phyloP scores from a whole-genome alignment of 1,140 invertebrate species.

The Camponotus floridanus region DNA sequence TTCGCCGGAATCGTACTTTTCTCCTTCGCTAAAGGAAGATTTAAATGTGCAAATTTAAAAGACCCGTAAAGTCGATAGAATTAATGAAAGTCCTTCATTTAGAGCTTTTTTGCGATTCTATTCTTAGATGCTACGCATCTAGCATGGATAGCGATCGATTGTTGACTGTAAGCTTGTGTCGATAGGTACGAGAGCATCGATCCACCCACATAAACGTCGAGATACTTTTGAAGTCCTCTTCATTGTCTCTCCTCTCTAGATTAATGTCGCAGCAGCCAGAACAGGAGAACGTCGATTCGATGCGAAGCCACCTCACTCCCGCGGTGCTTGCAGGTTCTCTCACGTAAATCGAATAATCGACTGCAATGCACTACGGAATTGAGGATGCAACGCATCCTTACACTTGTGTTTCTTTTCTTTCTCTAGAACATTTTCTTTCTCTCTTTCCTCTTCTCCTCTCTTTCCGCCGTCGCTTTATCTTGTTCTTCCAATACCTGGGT shows the following conservation, averaged over 20 bases:
- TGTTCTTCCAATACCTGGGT: conserved; percentile 39
- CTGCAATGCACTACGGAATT: conserved; percentile 98
- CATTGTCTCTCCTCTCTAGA: conserved; percentile 39
- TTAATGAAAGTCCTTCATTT: conserved; percentile 3
- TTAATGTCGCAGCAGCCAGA: conserved; percentile 36
- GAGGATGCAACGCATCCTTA: conserved; percentile 88
- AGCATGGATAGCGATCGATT: not conserved
- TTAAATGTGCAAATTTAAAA: conserved; percentile 28
- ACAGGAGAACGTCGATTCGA: conserved; percentile 79
- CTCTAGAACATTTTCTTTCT: not conserved
- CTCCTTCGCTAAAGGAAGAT: not conserved
- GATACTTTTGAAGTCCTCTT: conserved; percentile 31
- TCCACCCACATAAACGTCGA: not conserved
- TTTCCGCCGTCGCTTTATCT: conserved; percentile 54
- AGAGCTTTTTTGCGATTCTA: not conserved
- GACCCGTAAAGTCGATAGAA: not conserved
- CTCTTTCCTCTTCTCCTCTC: not conserved
- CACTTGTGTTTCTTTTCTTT: conserved; percentile 14
- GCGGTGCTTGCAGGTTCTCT: conserved; percentile 93
- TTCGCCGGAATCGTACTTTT: not conserved
- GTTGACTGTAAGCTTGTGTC: not conserved
- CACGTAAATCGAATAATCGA: conserved; percentile 88
- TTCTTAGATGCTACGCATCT: not conserved
- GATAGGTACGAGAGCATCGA: conserved; percentile 26
- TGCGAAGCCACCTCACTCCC: conserved; percentile 92